Evolutionary conservation across 2,113 vertebrate genomes (phyloP), one percentile per base, ranked within the genome.

Genomic region (Strix aluco): DNA sequence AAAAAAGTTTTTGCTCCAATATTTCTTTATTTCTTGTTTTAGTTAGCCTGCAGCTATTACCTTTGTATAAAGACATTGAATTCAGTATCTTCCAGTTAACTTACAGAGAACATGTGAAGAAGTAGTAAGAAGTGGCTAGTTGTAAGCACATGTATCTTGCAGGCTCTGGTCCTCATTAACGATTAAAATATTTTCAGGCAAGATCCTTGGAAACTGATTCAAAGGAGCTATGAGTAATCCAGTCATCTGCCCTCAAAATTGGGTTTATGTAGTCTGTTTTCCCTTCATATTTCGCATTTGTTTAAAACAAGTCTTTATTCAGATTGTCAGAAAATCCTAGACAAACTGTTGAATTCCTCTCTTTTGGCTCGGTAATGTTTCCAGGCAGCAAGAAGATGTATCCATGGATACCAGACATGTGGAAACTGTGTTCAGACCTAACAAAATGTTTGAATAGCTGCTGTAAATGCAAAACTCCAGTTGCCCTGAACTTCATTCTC

Each of bases 321-420:
- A 52, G 20, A 21, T 34, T 69, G 77, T 82, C 83, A 87, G 86
- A 75, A 86, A 71, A 59, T 26, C 86, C 30, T 15, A 10, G 51
- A 32, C 61, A 72, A 75, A 81, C n/a, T 75, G 81, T 78, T 88
- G 84, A 65, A 26, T 94, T 81, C 63, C n/a, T 90, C 42, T 69
- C 47, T 81, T 71, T 40, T 81, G 95, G 61, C 86, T 89, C 65
- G 1, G 6, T 46, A 11, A 36, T 49, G 78, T 92, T 94, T 96
- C 81, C 81, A 87, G 83, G 94, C 96, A 97, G 94, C 18, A 13
- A n/a, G 91, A 40, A 59, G 86, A 18, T 55, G 89, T 96, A 74
- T 89, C 94, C 95, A 85, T 92, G 96, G 93, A 88, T 93, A 91
- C 95, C 78, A 69, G 94, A 38, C 85, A 11, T 27, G n/a, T 90